phyloP scores from a whole-genome alignment of 2,888 invertebrate genomes.

The Graphium colonna region DNA sequence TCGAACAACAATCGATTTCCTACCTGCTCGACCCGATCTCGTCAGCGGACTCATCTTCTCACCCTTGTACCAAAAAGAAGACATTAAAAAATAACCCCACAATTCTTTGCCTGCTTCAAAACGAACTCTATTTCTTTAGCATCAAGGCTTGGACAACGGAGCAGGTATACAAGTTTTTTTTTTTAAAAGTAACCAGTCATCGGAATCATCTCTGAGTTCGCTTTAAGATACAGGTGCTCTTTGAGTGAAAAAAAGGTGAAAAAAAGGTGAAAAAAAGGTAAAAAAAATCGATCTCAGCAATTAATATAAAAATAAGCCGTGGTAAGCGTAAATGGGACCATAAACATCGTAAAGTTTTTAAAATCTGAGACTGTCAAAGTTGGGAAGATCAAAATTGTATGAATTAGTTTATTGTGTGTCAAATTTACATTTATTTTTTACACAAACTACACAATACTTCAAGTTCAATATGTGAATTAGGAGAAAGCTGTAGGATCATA shows the following conservation, averaged over 20 bases:
- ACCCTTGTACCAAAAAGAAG: conserved; percentile 47
- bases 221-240: conserved; percentile 65
- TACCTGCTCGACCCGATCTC: conserved; percentile 59
- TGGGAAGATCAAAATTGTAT: neutral
- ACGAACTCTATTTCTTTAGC: neutral
- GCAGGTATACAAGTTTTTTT: conserved; percentile 34
- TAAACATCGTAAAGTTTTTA: conserved; percentile 36
- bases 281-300: conserved; percentile 57
- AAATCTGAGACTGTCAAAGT: conserved; percentile 21
- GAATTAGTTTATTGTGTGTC: too few relatives aligned
- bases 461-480: too few relatives aligned
- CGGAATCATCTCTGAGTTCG: conserved; percentile 53
- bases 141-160: neutral
- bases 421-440: too few relatives aligned
- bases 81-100: conserved; percentile 35
- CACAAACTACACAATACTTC: too few relatives aligned
- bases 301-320: conserved; percentile 58
- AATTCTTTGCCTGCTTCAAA: neutral
- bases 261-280: conserved; percentile 46
- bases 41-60: conserved; percentile 62
- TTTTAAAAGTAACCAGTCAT: conserved; percentile 70
- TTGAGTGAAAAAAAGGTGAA: conserved; percentile 43
- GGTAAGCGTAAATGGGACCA: conserved; percentile 43
- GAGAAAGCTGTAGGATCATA: too few relatives aligned
- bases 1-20: conserved; percentile 66